Evolutionary conservation across 2,113 vertebrate genomes (phyloP).

Genomic region (Diadophis punctatus): DNA sequence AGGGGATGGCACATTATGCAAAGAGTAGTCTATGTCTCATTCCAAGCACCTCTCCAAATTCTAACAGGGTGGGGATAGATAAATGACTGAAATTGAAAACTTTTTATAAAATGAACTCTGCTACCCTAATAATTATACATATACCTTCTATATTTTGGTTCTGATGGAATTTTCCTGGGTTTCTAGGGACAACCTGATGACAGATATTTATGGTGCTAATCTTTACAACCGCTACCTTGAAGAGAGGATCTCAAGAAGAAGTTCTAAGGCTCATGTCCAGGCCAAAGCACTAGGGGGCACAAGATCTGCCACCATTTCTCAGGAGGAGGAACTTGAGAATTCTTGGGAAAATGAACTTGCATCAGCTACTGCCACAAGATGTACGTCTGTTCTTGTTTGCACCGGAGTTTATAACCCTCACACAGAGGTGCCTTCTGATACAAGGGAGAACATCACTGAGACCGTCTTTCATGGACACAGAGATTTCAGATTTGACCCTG

Average conservation of each 20-base stretch:
- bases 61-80: not conserved
- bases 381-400: conserved; percentile 84
- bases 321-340: conserved; percentile 56
- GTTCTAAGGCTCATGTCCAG: conserved; percentile 52
- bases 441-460: conserved; percentile 51
- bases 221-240: conserved; percentile 83
- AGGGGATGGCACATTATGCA: not conserved
- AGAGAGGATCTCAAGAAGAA: conserved; percentile 48
- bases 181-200: conserved; percentile 85
- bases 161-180: not conserved
- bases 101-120: not conserved
- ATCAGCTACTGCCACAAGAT: conserved; percentile 66
- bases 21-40: not conserved
- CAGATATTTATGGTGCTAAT: conserved; percentile 87
- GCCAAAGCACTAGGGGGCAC: conserved; percentile 41
- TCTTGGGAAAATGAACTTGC: conserved; percentile 73
- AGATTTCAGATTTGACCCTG: conserved; percentile 76
- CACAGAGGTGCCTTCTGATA: conserved; percentile 37
- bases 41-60: not conserved
- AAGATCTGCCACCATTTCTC: conserved; percentile 51
- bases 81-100: not conserved
- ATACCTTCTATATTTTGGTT: fast-evolving
- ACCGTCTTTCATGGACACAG: conserved; percentile 76
- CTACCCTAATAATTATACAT: not conserved
- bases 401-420: conserved; percentile 81